A percentile compares a stretch with the other conserved stretches of the same genome.
Evolutionary conservation across 2,888 invertebrate genomes (phyloP).

Genomic region (Synanthedon myopaeformis): DNA sequence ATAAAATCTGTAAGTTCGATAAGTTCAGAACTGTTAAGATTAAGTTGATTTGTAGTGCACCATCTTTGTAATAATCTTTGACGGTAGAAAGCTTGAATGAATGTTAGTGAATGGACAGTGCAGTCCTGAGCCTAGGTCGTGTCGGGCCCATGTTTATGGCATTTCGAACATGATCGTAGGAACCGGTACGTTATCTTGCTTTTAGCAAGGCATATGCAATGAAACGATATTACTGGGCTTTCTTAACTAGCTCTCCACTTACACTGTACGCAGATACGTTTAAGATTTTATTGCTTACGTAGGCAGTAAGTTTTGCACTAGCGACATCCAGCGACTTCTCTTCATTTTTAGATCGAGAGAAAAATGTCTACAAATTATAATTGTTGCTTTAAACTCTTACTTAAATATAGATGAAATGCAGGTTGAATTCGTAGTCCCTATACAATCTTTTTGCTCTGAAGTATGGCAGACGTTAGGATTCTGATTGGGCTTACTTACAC

Average conservation of each 20-base stretch:
- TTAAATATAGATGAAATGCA: too few species aligned
- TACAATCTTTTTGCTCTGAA: too few species aligned
- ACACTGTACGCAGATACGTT: background rate
- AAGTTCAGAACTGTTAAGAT: too few species aligned
- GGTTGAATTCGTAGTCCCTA: too few species aligned
- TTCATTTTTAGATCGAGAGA: too few species aligned
- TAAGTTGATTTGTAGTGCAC: too few species aligned
- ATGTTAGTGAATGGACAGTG: slow-evolving; percentile 47
- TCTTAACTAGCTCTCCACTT: slow-evolving; percentile 1
- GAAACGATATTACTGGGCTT: slow-evolving; percentile 3
- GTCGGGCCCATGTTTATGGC: slow-evolving; percentile 19
- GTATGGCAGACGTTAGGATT: too few species aligned
- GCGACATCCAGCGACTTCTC: background rate
- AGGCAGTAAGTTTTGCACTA: background rate
- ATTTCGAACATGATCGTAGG: slow-evolving; percentile 3
- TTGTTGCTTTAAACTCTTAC: too few species aligned
- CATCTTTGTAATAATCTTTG: slow-evolving; percentile 24
- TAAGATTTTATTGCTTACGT: background rate
- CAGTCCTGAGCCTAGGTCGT: slow-evolving; percentile 16
- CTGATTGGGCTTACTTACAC: too few species aligned
- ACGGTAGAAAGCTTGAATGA: slow-evolving; percentile 59
- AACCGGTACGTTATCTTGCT: slow-evolving; percentile 34
- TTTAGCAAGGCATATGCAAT: slow-evolving; percentile 10
- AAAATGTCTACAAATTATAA: too few species aligned
- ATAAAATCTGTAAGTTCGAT: too few species aligned